Conservation (phyloP, 2,113 vertebrate species). For the Myrmecophaga tridactyla region DNA sequence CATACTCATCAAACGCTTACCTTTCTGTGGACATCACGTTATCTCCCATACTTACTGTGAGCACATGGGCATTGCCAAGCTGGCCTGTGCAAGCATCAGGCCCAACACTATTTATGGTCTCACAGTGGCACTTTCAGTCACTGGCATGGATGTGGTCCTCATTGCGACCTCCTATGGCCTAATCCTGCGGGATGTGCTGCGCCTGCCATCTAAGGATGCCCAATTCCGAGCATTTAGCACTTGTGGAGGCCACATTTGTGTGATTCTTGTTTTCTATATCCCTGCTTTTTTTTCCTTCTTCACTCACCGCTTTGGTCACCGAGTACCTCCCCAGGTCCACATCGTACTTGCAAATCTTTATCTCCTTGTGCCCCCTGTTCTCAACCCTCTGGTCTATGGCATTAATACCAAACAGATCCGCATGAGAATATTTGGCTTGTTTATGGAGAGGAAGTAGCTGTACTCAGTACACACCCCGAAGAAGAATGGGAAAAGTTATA, state of each 20-base stretch:
- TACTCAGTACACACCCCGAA: background rate
- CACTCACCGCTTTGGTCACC: slow-evolving; percentile 69
- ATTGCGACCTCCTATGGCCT: slow-evolving; percentile 41
- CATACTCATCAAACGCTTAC: slow-evolving; percentile 61
- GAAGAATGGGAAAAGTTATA: background rate
- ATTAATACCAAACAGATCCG: slow-evolving; percentile 67
- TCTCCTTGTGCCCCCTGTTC: slow-evolving; percentile 69
- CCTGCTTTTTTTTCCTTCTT: slow-evolving; percentile 75
- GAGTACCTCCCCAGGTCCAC: slow-evolving; percentile 49
- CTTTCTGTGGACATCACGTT: slow-evolving; percentile 59
- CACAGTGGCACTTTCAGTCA: slow-evolving; percentile 58
- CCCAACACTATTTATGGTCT: slow-evolving; percentile 66
- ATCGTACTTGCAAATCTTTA: slow-evolving; percentile 75
- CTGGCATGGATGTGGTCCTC: slow-evolving; percentile 66
- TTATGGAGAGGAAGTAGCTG: background rate
- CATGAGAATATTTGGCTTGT: slow-evolving; percentile 39
- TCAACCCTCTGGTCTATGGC: slow-evolving; percentile 76
- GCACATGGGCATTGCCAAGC: slow-evolving; percentile 70
- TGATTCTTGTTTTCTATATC: slow-evolving; percentile 72
- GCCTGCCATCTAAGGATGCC: slow-evolving; percentile 56
- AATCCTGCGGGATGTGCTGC: slow-evolving; percentile 51
- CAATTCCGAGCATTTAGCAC: slow-evolving; percentile 68
- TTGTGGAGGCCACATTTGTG: slow-evolving; percentile 72
- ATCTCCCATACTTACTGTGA: slow-evolving; percentile 71
- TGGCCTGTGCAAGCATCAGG: slow-evolving; percentile 66